Conservation (phyloP, 2,888 invertebrate species). For the Baccha elongata region DNA sequence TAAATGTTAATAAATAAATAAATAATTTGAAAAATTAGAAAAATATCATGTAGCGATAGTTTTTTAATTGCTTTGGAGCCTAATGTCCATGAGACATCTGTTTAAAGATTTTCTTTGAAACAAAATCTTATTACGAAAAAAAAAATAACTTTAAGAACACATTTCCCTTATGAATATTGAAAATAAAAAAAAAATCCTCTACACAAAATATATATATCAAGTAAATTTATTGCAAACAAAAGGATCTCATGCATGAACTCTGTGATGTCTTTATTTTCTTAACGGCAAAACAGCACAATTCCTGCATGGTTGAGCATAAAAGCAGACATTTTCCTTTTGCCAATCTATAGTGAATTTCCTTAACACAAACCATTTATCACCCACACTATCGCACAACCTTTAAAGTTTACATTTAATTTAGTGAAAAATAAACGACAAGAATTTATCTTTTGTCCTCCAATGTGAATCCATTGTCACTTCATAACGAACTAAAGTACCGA, state of each 20-base stretch:
- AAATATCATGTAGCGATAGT: too few species aligned
- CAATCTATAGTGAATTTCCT: background rate
- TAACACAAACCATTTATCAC: background rate
- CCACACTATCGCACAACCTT: constrained; percentile 1
- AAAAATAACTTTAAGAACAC: too few species aligned
- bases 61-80: too few species aligned
- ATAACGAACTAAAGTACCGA: constrained; percentile 33
- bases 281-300: background rate
- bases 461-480: constrained; percentile 36
- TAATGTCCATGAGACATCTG: too few species aligned
- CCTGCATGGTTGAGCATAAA: constrained; percentile 39
- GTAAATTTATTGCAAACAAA: constrained; percentile 9
- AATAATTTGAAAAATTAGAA: too few species aligned
- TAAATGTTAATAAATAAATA: too few species aligned
- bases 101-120: too few species aligned
- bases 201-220: background rate
- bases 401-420: constrained; percentile 31
- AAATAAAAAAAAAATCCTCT: background rate
- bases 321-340: background rate
- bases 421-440: constrained; percentile 25
- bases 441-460: constrained; percentile 9
- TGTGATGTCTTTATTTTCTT: constrained; percentile 13
- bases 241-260: constrained; percentile 9
- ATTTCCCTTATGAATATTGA: background rate
- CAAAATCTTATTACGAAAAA: too few species aligned